Evolutionary conservation across 2,797 vertebrate species (phyloP), one percentile per base, ranked within the genome.

Genomic region (Anguilla pacifica): DNA sequence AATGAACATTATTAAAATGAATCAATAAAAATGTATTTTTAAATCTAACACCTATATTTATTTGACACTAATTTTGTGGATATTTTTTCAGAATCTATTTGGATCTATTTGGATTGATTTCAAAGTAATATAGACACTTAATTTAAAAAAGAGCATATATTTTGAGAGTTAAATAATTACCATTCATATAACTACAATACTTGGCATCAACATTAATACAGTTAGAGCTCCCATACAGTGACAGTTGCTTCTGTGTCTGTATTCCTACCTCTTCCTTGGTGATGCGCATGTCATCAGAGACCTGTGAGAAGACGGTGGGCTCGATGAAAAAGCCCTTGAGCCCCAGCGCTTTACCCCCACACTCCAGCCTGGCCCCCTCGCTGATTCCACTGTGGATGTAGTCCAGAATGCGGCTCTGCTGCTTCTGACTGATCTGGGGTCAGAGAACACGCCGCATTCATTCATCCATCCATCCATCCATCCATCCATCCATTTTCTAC

Each of bases 281-380:
- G 74, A 99, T 98, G 91, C 97, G 94, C 98, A 99, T 99, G 94
- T 99, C 96, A 19, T 99, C 98, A 1, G 95, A 97, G 86, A 99
- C 98, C 0, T 98, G 96, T 90, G 99, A 99, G 92, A 99, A 99
- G 91, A 99, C 98, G 0, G 99, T 99, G 35, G 99, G 99, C 91
- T 99, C 98, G n/a, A 99, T 97, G 95, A 97, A 99, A 94, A 98
- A 99, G 51, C 99, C 99, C 92, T 98, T 99, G 89, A 96, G 93
- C 87, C 97, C 97, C 82, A 97, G 92, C 6, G 97, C 97, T 95
- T 99, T 99, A 83, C 99, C 99, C n/a, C 99, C 99, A 91, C 98
- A 99, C 92, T 99, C 99, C 91, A 99, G 95, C 91, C 97, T 97
- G 87, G 99, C 99, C 4, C 99, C 99, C 94, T 99, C 98, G 0